A percentile compares a stretch with the other conserved stretches of the same genome.
phyloP scores from a whole-genome alignment of 2,797 vertebrate genomes.

The Pantherophis alleghaniensis region DNA sequence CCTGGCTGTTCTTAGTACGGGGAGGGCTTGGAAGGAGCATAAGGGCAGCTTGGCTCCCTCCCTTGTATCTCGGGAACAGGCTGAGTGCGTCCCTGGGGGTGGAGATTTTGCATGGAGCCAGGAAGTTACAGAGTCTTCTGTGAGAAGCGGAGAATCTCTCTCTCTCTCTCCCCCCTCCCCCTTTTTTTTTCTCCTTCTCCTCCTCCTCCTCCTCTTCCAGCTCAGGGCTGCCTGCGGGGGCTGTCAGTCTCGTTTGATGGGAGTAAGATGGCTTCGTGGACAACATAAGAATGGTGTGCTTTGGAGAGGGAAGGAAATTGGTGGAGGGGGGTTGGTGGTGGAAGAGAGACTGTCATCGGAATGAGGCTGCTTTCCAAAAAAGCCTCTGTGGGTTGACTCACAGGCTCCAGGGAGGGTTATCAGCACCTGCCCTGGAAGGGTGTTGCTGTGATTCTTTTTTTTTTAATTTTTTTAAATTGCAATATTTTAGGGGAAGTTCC shows the following conservation, averaged over 20 bases:
- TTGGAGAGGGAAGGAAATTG: neutral
- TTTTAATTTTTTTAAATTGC: neutral
- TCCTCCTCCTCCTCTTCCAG: neutral
- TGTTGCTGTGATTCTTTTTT: neutral
- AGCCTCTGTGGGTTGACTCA: slow-evolving; percentile 17
- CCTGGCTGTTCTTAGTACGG: neutral
- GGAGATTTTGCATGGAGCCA: slow-evolving; percentile 13
- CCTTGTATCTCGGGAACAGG: slow-evolving; percentile 7
- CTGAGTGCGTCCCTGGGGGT: neutral
- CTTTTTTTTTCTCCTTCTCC: too few species aligned
- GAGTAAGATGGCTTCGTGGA: slow-evolving; percentile 30
- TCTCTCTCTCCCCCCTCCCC: neutral
- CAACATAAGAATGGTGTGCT: slow-evolving; percentile 15
- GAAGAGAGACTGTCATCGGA: neutral
- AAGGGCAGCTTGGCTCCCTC: neutral
- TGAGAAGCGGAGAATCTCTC: neutral
- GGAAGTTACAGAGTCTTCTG: slow-evolving; percentile 27
- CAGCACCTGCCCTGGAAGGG: slow-evolving; percentile 3
- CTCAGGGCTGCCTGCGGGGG: slow-evolving; percentile 35
- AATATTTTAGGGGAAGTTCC: neutral
- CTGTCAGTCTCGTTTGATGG: slow-evolving; percentile 32
- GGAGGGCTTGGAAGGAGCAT: neutral
- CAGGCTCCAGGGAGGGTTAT: neutral
- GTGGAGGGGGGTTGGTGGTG: neutral
- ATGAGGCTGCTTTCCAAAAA: slow-evolving; percentile 10